Conservation (phyloP, 2,113 vertebrate genomes). For the Scalopus aquaticus region DNA sequence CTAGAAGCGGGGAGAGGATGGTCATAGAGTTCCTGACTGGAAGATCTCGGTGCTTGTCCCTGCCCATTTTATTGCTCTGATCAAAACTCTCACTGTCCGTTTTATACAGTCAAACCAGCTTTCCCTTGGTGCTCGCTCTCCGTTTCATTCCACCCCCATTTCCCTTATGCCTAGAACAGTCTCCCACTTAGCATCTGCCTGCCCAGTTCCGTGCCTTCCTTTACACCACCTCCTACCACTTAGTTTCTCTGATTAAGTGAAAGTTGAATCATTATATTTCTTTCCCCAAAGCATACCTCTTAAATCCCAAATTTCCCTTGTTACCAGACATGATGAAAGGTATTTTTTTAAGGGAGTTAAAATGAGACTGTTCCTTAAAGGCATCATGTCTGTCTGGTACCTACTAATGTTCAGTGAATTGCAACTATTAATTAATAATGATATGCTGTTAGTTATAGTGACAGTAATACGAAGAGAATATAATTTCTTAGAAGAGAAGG, state of each 20-base stretch:
- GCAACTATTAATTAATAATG: neutral
- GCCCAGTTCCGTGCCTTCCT: neutral
- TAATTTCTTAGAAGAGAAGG: neutral
- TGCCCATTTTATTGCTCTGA: neutral
- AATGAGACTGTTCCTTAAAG: neutral
- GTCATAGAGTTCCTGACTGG: neutral
- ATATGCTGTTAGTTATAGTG: neutral
- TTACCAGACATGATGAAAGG: neutral
- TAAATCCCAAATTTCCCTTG: neutral
- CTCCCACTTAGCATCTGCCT: conserved; percentile 43
- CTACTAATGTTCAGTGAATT: neutral
- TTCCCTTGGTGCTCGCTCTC: neutral
- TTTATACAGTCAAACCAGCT: neutral
- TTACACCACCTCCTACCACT: conserved; percentile 1
- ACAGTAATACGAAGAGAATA: neutral
- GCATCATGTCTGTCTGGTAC: neutral
- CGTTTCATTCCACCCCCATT: neutral
- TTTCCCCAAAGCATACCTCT: neutral
- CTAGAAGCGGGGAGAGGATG: neutral
- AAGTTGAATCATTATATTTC: neutral
- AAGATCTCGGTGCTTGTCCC: neutral
- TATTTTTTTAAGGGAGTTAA: conserved; percentile 16
- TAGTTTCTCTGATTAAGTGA: neutral
- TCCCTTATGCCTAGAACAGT: conserved; percentile 6
- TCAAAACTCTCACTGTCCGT: neutral